Evolutionary conservation across 2,113 vertebrate genomes (phyloP), one percentile per base, ranked within the genome.

Genomic region (Oxygymnocypris stewartii): DNA sequence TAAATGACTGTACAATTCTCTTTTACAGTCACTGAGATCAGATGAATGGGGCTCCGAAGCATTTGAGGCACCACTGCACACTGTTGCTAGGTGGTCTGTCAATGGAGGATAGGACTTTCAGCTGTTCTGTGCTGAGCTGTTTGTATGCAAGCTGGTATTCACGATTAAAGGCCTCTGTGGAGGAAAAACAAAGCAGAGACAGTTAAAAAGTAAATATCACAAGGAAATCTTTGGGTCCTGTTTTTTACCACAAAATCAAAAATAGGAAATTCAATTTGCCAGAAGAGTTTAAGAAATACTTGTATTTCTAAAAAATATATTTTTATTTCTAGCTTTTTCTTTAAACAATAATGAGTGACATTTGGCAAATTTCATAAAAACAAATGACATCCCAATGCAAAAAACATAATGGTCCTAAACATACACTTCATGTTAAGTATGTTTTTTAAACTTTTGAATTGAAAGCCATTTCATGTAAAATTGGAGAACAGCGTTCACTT

Each of bases 91-190:
- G 98, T 4, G 97, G 96, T 1, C 57, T 87, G 89, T 99, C 98
- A 23, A 98, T 97, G 88, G 91, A 92, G 88, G 96, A 92, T 92
- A 98, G 89, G 86, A 94, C 95, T 86, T 95, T 95, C 85, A 96
- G 94, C 89, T 96, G 93, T 73, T 98, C 97, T 0, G 92, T 20
- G 31, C 96, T 94, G 54, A 99, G 94, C 81, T 92, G 90, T 23
- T 96, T 93, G 87, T 95, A 96, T 84, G 97, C 97, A 88, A 91
- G 59, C 84, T 92, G 95, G 93, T 98, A 99, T 92, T 99, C 97
- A 23, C 95, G 95, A 91, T 99, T 97, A 89, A 98, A 99, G 87
- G 97, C 97, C 95, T 99, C 98, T 99, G 95, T 94, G 93, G 0
- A 37, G 42, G 63, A 69, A 83, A 79, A 67, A 47, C 13, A 18